phyloP scores from a whole-genome alignment of 2,888 invertebrate genomes.

The Diachrysia chrysitis region DNA sequence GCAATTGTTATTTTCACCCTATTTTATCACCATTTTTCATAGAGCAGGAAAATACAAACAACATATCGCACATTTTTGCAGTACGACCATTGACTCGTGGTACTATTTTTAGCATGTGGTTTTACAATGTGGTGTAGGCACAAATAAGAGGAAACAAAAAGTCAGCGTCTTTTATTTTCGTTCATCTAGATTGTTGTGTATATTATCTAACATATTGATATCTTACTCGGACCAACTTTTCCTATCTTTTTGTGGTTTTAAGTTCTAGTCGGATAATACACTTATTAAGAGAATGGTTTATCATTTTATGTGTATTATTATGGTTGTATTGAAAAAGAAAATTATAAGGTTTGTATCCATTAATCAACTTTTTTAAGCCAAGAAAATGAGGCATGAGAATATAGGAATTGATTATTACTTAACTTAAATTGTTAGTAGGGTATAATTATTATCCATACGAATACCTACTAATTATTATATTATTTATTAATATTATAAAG shows the following conservation, averaged over 20 bases:
- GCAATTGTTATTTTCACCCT: constrained; percentile 21
- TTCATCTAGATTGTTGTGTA: not conserved
- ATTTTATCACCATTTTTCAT: not conserved
- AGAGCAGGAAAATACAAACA: not conserved
- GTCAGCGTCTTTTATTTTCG: constrained; percentile 18
- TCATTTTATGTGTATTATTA: too few species aligned
- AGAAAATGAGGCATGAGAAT: too few species aligned
- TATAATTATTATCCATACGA: too few species aligned
- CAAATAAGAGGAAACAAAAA: not conserved
- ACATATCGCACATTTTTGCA: not conserved
- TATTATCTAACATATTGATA: not conserved
- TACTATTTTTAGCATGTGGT: constrained; percentile 16
- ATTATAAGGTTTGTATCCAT: too few species aligned
- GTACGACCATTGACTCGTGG: not conserved
- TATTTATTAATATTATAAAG: too few species aligned
- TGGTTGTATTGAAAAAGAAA: too few species aligned
- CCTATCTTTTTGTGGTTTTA: not conserved
- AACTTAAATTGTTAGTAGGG: too few species aligned
- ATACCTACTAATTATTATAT: too few species aligned
- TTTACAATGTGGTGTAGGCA: constrained; percentile 2
- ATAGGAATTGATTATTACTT: too few species aligned
- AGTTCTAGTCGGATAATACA: not conserved
- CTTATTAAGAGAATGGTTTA: too few species aligned
- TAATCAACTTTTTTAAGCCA: too few species aligned
- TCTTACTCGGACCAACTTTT: not conserved